Evolutionary conservation across 2,113 vertebrate species (phyloP).

Genomic region (Peromyscus polionotus): DNA sequence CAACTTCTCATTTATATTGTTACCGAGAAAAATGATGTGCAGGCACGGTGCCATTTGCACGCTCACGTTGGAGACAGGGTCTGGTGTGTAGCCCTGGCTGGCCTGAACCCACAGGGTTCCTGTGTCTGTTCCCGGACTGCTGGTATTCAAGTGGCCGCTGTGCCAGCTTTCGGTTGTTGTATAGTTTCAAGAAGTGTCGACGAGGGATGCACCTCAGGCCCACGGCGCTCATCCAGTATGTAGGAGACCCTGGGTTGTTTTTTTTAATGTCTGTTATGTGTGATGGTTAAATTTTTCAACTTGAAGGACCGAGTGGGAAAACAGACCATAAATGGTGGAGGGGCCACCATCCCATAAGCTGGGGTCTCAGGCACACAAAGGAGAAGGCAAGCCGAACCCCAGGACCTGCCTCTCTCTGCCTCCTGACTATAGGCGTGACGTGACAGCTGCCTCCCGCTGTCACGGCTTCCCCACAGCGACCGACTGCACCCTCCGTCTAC

Average conservation of each 20-base stretch:
- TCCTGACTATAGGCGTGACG: neutral
- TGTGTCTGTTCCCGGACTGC: neutral
- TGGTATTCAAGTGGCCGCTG: neutral
- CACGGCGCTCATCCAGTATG: rapidly evolving
- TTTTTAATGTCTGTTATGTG: too few species aligned
- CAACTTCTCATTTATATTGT: neutral
- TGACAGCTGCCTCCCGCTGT: too few species aligned
- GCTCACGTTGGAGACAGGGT: neutral
- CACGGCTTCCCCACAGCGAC: too few species aligned
- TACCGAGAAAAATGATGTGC: neutral
- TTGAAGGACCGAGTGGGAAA: neutral
- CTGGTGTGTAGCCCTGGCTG: neutral
- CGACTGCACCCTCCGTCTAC: neutral
- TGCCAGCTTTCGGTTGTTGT: neutral
- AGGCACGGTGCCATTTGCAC: rapidly evolving
- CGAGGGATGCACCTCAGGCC: too few species aligned
- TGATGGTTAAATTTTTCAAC: neutral
- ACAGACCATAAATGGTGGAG: neutral
- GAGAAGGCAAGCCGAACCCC: neutral
- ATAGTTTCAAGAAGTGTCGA: neutral
- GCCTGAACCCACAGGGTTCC: neutral
- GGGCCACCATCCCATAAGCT: neutral
- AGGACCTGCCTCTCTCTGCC: neutral
- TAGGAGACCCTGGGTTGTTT: neutral
- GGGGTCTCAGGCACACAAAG: neutral